phyloP scores from a whole-genome alignment of 2,113 vertebrate species.

The Hippocampus abdominalis region DNA sequence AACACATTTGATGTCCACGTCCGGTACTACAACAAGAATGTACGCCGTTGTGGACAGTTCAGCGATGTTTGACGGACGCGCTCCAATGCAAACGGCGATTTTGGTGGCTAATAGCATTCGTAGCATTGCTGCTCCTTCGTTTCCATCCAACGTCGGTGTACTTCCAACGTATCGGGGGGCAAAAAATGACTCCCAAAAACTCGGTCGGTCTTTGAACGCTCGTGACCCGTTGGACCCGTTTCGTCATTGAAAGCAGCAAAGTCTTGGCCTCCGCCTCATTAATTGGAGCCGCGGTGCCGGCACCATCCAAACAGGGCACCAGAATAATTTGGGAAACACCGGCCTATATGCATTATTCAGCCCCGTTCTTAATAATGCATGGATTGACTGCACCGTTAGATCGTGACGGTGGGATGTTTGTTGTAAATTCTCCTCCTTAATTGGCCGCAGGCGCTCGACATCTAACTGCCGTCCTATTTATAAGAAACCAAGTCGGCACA shows the following conservation, averaged over 20 bases:
- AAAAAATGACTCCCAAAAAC: no score
- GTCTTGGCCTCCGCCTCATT: conserved; percentile 16
- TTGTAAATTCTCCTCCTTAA: conserved; percentile 37
- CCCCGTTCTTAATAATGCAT: conserved; percentile 50
- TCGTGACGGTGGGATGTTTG: conserved; percentile 9
- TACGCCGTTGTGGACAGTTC: no score
- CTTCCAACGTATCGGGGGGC: no score
- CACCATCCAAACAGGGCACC: conserved; percentile 23
- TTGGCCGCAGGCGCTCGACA: conserved; percentile 15
- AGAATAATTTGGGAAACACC: conserved; percentile 49
- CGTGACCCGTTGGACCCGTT: background rate
- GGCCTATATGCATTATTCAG: conserved; percentile 59
- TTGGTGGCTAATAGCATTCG: no score
- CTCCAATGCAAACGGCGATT: no score
- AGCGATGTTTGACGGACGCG: no score
- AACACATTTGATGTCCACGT: no score
- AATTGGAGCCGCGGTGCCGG: conserved; percentile 31
- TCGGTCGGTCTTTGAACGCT: background rate
- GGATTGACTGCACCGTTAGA: conserved; percentile 31
- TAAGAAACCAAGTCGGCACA: conserved; percentile 25
- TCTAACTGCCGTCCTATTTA: conserved; percentile 36
- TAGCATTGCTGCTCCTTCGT: no score
- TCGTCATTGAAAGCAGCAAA: conserved; percentile 12
- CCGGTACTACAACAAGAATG: no score
- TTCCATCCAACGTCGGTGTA: no score